phyloP scores from a whole-genome alignment of 64 coral and sea anemone species.

The Dendrophyllia cribrosa region DNA sequence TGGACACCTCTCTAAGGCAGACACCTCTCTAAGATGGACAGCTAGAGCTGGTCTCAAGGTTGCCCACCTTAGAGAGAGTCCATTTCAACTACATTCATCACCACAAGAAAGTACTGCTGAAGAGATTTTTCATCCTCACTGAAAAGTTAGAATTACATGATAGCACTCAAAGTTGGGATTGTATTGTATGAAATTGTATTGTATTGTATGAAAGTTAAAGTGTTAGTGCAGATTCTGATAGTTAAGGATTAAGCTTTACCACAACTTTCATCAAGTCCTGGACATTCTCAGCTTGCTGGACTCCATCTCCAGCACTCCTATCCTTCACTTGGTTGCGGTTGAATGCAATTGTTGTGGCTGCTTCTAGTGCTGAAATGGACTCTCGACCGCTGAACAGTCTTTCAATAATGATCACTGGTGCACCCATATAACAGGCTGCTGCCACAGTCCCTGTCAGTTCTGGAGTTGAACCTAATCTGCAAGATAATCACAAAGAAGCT shows the following conservation, averaged over 20 bases:
- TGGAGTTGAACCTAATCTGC: slow-evolving; percentile 65
- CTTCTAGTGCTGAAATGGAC: slow-evolving; percentile 24
- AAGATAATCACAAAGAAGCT: not conserved
- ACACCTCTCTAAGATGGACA: too few relatives aligned
- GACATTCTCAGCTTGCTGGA: not conserved
- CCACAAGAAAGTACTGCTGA: too few relatives aligned
- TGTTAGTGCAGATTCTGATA: too few relatives aligned
- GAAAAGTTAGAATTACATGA: too few relatives aligned
- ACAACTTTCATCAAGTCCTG: slow-evolving; percentile 2
- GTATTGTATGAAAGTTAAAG: too few relatives aligned
- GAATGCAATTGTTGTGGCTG: slow-evolving; percentile 34
- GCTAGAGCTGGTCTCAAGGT: too few relatives aligned
- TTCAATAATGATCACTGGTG: slow-evolving; percentile 80
- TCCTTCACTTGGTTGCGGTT: slow-evolving; percentile 2
- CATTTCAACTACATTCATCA: too few relatives aligned
- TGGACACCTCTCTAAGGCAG: too few relatives aligned
- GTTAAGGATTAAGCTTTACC: not conserved
- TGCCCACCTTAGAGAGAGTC: too few relatives aligned
- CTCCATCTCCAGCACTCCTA: not conserved
- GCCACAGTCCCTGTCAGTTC: slow-evolving; percentile 56
- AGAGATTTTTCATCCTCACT: too few relatives aligned
- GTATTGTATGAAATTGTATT: too few relatives aligned
- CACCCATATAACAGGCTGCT: slow-evolving; percentile 87
- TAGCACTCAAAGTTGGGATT: too few relatives aligned
- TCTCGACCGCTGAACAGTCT: slow-evolving; percentile 68